A percentile compares a stretch with the other conserved stretches of the same genome.
These are phyloP conservation scores for Pampus argenteus DNA, from an alignment of 2,797 vertebrate species.

Conservation along the genomic window DNA sequence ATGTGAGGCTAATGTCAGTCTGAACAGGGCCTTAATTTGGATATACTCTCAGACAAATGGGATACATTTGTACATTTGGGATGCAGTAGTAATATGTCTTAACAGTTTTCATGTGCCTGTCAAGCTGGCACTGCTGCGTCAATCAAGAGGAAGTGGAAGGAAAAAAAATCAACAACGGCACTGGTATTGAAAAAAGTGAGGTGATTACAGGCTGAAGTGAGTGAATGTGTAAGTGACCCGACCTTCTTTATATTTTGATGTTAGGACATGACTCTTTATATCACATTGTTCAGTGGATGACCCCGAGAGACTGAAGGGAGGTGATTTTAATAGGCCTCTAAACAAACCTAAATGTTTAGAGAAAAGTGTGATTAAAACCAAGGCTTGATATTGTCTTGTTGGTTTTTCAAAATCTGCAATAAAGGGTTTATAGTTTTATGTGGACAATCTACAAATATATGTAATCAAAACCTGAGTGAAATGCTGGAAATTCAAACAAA, in stretches of 20 bases:
- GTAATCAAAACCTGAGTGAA: too few species aligned
- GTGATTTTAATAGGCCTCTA: not conserved
- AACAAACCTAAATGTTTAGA: not conserved
- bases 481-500: too few species aligned
- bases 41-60: not conserved
- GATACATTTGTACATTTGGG: not conserved
- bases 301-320: not conserved
- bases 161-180: slow-evolving; percentile 3
- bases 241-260: slow-evolving; percentile 6
- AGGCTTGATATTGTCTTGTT: too few species aligned
- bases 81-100: not conserved
- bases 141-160: not conserved
- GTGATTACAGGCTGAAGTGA: slow-evolving; percentile 9
- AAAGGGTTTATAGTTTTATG: too few species aligned
- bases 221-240: slow-evolving; percentile 1
- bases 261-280: too few species aligned
- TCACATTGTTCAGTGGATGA: not conserved
- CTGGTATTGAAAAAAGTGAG: not conserved
- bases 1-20: not conserved
- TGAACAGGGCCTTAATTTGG: not conserved
- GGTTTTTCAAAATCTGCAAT: too few species aligned
- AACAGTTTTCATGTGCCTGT: slow-evolving; percentile 1
- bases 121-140: not conserved
- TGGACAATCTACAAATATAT: too few species aligned
- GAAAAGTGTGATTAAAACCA: too few species aligned